Evolutionary conservation across 2,113 vertebrate species (phyloP), one percentile per base, ranked within the genome.

Genomic region (Lates calcarifer): DNA sequence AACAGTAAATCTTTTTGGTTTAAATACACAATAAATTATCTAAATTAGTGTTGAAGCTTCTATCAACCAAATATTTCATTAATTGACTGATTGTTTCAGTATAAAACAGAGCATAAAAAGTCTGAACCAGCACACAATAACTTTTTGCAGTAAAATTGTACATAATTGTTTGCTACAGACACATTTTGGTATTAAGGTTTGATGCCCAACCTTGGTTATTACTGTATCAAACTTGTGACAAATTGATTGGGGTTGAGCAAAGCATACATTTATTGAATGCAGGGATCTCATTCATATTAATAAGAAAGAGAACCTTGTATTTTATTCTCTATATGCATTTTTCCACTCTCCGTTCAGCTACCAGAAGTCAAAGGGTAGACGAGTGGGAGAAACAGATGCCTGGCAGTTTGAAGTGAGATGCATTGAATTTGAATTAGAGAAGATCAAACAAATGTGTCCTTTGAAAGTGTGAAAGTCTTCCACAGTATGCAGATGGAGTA

Each of bases 341-440:
- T 29, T 22, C 82, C 63, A 14, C 24, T 4, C 51, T 49, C 14
- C 29, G 13, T 39, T 39, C 35, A 33, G 6, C 62, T 20, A 20
- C 7, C 63, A 82, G 80, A 66, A 69, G 79, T 75, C 75, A 55
- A 5, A 31, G 63, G 43, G 72, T 63, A 45, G 67, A 81, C 1
- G 63, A 81, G 69, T 78, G 61, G 73, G 79, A 83, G 79, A 77
- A 70, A 80, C 81, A 41, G 77, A 85, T 68, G 47, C 66, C 84
- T 60, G 26, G 61, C 68, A 53, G 79, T 53, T 39, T 55, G 15
- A 31, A 82, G 69, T 56, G 60, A 73, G 80, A 81, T 49, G 74
- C 74, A 81, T 68, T 74, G 85, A 87, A 86, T 86, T 22, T 77
- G 53, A 84, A 85, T 77, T 14, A 35, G n/a, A 29, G 55, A 31